These are phyloP conservation scores for Hyperopisus bebe DNA, from an alignment of 2,113 vertebrate species.

Conservation along the genomic window DNA sequence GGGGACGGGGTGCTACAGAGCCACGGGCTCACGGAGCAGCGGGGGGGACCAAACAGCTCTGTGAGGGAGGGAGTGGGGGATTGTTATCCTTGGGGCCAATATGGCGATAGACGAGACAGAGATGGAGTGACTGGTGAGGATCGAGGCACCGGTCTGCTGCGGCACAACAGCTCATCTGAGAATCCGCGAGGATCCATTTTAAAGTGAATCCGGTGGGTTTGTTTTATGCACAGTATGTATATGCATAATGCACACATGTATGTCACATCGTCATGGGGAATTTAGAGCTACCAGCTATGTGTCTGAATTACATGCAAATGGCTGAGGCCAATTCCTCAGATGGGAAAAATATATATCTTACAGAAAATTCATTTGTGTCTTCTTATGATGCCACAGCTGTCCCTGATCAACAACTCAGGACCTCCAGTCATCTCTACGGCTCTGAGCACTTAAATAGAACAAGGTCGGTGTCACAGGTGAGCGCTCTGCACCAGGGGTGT, in stretches of 20 bases:
- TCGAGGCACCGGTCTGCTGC: conserved; percentile 17
- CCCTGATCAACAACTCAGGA: not conserved
- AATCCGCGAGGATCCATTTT: not conserved
- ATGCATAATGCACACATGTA: not conserved
- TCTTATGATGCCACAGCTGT: not conserved
- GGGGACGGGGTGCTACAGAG: conserved; percentile 54
- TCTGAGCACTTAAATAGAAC: not conserved
- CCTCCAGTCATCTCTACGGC: not conserved
- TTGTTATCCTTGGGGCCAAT: conserved; percentile 33
- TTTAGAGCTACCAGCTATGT: not conserved
- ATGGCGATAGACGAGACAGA: conserved; percentile 25
- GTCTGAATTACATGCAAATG: not conserved
- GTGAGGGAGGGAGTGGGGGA: conserved; percentile 50
- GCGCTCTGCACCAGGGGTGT: not conserved
- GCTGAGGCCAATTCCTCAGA: not conserved
- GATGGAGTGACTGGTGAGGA: conserved; percentile 19
- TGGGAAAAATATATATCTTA: not conserved
- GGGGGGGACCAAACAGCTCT: conserved; percentile 47
- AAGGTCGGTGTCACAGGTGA: not conserved
- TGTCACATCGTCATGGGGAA: conserved; percentile 6
- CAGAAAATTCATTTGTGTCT: not conserved
- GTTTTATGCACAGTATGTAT: not conserved
- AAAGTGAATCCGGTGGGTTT: not conserved
- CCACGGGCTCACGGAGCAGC: conserved; percentile 54
- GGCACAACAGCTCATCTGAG: not conserved